Evolutionary conservation across 2,888 invertebrate species (phyloP).

Genomic region (Eristalis pertinax): DNA sequence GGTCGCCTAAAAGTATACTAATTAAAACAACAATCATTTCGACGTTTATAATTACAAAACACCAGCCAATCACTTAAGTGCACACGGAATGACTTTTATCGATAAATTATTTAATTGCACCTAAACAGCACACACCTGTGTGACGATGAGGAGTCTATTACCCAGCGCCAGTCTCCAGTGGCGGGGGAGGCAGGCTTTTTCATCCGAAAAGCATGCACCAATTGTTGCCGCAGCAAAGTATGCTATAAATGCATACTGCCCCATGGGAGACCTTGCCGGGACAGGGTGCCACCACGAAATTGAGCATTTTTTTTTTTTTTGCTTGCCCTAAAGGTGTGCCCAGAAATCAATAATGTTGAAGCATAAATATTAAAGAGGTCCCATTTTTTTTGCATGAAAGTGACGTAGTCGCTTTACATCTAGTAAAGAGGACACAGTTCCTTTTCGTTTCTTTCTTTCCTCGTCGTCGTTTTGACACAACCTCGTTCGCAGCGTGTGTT

Average conservation of each 20-base stretch:
- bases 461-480: neutral
- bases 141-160: neutral
- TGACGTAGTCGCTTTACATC: conserved; percentile 44
- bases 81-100: conserved; percentile 45
- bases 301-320: neutral
- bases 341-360: neutral
- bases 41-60: conserved; percentile 55
- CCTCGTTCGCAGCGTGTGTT: neutral
- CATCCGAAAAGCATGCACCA: conserved; percentile 16
- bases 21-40: conserved; percentile 59
- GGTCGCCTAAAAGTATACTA: conserved; percentile 54
- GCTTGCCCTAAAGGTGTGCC: conserved; percentile 30
- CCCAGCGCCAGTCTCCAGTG: neutral
- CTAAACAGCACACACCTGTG: conserved; percentile 11
- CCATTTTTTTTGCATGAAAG: conserved; percentile 39
- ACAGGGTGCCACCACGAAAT: neutral
- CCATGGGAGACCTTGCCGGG: neutral
- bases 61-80: conserved; percentile 63
- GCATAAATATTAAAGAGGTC: conserved; percentile 56
- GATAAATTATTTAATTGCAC: conserved; percentile 53
- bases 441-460: neutral
- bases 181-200: neutral
- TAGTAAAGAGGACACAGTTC: conserved; percentile 38
- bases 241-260: neutral
- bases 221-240: neutral